phyloP scores from a whole-genome alignment of 2,888 invertebrate species.

The Ferdinandea cuprea region DNA sequence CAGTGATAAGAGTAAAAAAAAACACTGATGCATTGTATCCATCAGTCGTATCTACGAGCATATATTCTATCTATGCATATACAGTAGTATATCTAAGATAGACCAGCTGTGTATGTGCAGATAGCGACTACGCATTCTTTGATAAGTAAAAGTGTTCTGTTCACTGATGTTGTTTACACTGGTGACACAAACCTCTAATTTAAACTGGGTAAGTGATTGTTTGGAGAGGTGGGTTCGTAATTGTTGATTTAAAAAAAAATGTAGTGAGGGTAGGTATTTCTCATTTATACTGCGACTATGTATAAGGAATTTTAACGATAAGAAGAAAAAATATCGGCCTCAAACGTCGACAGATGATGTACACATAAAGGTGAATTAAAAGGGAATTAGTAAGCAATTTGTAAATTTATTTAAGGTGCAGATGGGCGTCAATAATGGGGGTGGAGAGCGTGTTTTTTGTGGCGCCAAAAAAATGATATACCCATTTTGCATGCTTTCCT shows the following conservation, averaged over 20 bases:
- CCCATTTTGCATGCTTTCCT: too few species aligned
- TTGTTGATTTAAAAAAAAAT: slow-evolving; percentile 20
- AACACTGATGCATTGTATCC: slow-evolving; percentile 27
- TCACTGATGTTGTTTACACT: slow-evolving; percentile 48
- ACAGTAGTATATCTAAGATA: not conserved
- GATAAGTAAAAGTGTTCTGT: slow-evolving; percentile 36
- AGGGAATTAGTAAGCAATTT: not conserved
- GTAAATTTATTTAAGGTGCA: too few species aligned
- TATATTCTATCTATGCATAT: not conserved
- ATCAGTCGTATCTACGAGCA: not conserved
- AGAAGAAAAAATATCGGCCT: not conserved
- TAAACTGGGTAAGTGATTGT: slow-evolving; percentile 33
- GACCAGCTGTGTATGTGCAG: not conserved
- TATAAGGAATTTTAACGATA: slow-evolving; percentile 10
- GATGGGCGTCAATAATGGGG: too few species aligned
- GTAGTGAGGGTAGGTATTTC: not conserved
- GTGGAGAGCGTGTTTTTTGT: too few species aligned
- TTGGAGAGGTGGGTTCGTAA: slow-evolving; percentile 31
- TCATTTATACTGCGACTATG: not conserved
- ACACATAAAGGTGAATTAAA: not conserved
- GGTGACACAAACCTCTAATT: slow-evolving; percentile 30
- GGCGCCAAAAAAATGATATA: too few species aligned
- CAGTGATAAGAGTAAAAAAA: slow-evolving; percentile 19
- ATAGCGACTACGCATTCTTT: slow-evolving; percentile 12
- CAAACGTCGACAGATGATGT: too few species aligned